Percentiles rank a stretch among this genome's conserved stretches.
Conservation (phyloP, 2,888 invertebrate species). For the Sepioteuthis lessoniana region DNA sequence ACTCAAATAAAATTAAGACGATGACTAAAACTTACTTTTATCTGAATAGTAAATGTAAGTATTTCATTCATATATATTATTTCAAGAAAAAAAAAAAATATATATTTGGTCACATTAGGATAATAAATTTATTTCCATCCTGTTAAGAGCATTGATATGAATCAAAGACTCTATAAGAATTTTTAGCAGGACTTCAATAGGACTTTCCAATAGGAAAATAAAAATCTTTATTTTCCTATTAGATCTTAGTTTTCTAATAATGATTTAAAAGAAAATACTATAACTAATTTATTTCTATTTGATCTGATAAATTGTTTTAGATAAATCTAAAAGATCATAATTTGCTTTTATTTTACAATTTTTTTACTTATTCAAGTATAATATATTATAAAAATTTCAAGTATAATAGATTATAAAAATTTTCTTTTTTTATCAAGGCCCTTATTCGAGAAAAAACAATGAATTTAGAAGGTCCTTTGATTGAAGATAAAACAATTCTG, state of each 20-base stretch:
- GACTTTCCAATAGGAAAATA: too few species aligned
- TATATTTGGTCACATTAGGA: too few species aligned
- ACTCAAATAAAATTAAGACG: too few species aligned
- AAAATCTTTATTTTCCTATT: too few species aligned
- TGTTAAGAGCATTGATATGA: too few species aligned
- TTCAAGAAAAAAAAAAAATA: too few species aligned
- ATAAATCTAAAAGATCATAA: neutral
- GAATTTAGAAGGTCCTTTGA: constrained; percentile 66
- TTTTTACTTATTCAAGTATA: neutral
- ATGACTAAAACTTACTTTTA: too few species aligned
- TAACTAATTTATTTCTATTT: neutral
- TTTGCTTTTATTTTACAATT: neutral
- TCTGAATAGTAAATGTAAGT: too few species aligned
- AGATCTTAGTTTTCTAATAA: neutral
- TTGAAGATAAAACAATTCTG: constrained; percentile 72
- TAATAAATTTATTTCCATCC: too few species aligned
- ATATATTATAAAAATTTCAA: neutral
- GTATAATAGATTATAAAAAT: neutral
- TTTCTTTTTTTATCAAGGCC: constrained; percentile 61
- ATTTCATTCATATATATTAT: too few species aligned
- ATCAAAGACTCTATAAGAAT: too few species aligned
- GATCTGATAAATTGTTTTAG: neutral
- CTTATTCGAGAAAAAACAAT: constrained; percentile 71
- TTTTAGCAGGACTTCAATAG: too few species aligned
- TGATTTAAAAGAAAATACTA: neutral